These are phyloP conservation scores for Piliocolobus tephrosceles DNA, from an alignment of 2,113 vertebrate species.

Conservation along the genomic window DNA sequence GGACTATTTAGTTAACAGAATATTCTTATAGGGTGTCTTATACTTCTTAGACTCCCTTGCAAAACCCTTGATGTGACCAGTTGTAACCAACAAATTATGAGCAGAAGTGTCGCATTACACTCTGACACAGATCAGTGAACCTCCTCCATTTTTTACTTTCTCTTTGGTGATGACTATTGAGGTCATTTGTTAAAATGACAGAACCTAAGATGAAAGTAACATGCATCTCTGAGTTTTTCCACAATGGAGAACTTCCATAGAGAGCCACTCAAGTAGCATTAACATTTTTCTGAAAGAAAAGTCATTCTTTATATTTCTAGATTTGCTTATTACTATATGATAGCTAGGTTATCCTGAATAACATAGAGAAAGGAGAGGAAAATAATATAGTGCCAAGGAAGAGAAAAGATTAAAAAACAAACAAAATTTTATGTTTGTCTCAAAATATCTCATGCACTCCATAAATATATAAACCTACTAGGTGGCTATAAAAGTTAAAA, in stretches of 20 bases:
- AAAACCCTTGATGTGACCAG: not conserved
- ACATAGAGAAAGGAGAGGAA: not conserved
- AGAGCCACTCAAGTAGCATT: not conserved
- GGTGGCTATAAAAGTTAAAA: too few species aligned
- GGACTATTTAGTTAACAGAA: not conserved
- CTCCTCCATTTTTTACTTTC: not conserved
- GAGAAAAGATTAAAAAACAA: not conserved
- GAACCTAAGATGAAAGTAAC: not conserved
- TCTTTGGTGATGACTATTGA: not conserved
- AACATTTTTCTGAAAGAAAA: not conserved
- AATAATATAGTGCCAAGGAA: not conserved
- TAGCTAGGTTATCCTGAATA: not conserved
- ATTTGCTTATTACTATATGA: not conserved
- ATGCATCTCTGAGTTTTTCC: not conserved
- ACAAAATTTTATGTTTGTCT: not conserved
- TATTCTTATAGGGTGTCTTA: not conserved
- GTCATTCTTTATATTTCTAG: not conserved
- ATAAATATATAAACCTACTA: too few species aligned
- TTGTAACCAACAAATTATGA: not conserved
- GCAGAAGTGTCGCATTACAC: not conserved
- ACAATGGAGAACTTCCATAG: too few species aligned
- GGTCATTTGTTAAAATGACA: not conserved
- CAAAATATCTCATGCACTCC: too few species aligned
- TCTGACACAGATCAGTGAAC: not conserved
- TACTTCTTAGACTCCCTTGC: not conserved